Base-by-base conservation (phyloP, 92 coral and sea anemone species). In the Porites lobata region DNA sequence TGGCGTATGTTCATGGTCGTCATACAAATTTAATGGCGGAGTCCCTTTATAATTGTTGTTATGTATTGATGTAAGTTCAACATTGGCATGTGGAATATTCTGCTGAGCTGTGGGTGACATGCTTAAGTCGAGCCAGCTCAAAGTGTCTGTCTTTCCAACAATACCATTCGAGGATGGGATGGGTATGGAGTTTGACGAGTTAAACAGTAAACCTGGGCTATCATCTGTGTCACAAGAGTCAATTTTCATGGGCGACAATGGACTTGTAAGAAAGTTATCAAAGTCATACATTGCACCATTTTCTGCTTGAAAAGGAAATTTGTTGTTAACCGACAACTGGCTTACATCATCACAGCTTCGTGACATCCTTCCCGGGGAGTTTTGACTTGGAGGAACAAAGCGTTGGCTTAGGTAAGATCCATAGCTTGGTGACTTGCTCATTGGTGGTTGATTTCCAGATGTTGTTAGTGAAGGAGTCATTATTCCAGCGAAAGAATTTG, bases 211-310 rank as follows among this genome's bases (percentile, higher is more conserved):
- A 52, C 86, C 26, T 50, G 92, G 88, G 64, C 89, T 79, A 69
- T 80, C 92, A 85, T 94, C 98, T 7, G 92, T 64, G 56, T 92
- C 86, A 54, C 91, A 88, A 22, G 77, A 85, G 82, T 98, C 99
- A 69, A 95, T 86, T 87, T 91, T 92, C 95, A 98, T 93, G 14
- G 99, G 99, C 2, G 99, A 98, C 65, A 92, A 92, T 10, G 99
- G 99, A 81, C 95, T 95, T 77, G 88, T 68, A 61, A 95, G 77
- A 75, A 93, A 76, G 50, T 92, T 74, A 73, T 96, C 99, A 78
- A 98, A 84, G 88, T 95, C 96, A 19, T 96, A 89, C 56, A 94
- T 71, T 58, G 93, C 84, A 64, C 85, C 91, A 43, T 84, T 89
- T 67, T 93, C 94, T 68, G 86, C 83, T 62, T 92, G 98, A 11